Evolutionary conservation across 2,888 invertebrate genomes (phyloP), one percentile per base, ranked within the genome.

Genomic region (Pachydiplax longipennis): DNA sequence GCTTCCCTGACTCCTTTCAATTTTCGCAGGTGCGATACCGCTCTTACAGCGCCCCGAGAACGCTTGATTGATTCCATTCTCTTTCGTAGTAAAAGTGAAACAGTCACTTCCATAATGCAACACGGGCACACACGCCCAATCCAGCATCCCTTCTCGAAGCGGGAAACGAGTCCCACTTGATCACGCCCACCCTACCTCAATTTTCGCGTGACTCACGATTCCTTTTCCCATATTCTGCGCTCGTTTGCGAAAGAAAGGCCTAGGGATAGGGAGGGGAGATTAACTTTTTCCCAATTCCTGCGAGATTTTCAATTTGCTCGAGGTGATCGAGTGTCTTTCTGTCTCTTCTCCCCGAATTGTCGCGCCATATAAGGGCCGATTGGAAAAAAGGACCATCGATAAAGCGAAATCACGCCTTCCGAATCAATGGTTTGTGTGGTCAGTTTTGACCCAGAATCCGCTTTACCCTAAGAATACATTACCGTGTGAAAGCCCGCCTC

Each of bases 401-500:
- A 31, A 73, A 25, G 31, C 31, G 31, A 73, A 31, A 73, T 73
- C 73, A 12, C 73, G 25, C 22, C 31, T 73, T 73, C 73, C 15
- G 73, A 73, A 73, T 25, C 73, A 15, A 73, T 31, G n/a, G 65
- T 25, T 65, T 65, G 31, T 73, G 31, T 35, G 82, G 53, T 83
- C 83, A 58, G 58, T 83, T 58, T 83, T 58, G 83, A 83, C 83
- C 83, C 83, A 83, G 58, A 83, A 83, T 48, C 31, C 83, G 82
- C n/a, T 22, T 48, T 48, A 58, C 25, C 81, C 37, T 81, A 18
- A 25, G 83, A 83, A 83, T 81, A 40, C 81, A 83, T 83, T 31
- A 31, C 58, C 83, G 58, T 58, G 83, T 31, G 44, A 58, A 58
- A 31, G 35, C 58, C 13, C 4, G 58, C 13, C 22, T 18, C 8